Conservation (phyloP, 2,797 vertebrate species). For the Macropus fuliginosus region DNA sequence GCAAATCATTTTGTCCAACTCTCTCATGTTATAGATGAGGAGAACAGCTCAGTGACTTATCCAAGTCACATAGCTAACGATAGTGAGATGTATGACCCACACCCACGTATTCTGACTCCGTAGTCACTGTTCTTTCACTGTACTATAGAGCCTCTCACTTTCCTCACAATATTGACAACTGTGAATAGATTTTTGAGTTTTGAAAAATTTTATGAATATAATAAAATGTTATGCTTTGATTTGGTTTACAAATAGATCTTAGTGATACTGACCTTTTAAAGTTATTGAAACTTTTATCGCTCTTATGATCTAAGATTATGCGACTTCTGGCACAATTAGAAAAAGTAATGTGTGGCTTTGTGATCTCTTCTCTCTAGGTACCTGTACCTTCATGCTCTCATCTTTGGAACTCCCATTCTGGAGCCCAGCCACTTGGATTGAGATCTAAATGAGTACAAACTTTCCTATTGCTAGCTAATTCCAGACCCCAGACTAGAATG, state of each 20-base stretch:
- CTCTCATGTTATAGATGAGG: neutral
- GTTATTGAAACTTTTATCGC: constrained; percentile 29
- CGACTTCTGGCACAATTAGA: neutral
- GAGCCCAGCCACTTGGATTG: neutral
- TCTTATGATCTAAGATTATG: neutral
- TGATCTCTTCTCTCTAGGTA: neutral
- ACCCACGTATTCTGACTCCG: neutral
- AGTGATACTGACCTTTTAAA: neutral
- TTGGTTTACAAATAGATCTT: neutral
- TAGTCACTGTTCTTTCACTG: neutral
- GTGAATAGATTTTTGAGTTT: constrained; percentile 21
- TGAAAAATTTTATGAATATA: constrained; percentile 11
- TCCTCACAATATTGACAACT: neutral
- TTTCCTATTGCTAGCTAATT: too few relatives aligned
- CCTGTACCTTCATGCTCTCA: neutral
- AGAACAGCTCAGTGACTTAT: neutral
- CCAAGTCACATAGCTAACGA: neutral
- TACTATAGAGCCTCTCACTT: neutral
- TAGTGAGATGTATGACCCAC: neutral
- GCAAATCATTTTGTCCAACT: neutral
- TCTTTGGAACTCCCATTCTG: neutral
- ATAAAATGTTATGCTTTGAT: constrained; percentile 8
- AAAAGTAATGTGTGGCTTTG: neutral
- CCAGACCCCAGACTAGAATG: too few relatives aligned
- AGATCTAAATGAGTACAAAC: too few relatives aligned